Evolutionary conservation across 2,888 invertebrate genomes (phyloP).

Genomic region (Prenolepis imparis): DNA sequence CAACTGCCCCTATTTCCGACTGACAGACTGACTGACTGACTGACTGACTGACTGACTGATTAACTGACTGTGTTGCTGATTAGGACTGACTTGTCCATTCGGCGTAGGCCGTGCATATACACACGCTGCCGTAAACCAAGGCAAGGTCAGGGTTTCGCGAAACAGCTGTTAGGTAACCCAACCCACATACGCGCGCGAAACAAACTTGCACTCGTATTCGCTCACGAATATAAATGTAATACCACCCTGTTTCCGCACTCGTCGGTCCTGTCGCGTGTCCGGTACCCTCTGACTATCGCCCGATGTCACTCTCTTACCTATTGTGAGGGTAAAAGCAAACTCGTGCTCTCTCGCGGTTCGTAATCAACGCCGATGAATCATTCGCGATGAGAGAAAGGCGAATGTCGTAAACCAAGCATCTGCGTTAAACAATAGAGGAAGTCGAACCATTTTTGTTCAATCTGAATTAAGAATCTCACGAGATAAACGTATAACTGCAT

Average conservation of each 20-base stretch:
- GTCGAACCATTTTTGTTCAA: neutral
- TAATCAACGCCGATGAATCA: conserved; percentile 45
- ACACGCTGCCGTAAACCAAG: conserved; percentile 65
- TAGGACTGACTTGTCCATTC: conserved; percentile 70
- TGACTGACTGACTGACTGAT: conserved; percentile 61
- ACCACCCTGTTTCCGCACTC: conserved; percentile 50
- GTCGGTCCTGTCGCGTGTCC: conserved; percentile 53
- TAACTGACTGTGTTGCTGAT: conserved; percentile 58
- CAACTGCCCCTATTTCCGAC: conserved; percentile 53
- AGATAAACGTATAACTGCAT: neutral
- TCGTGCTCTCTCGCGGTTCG: conserved; percentile 10
- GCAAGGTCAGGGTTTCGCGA: conserved; percentile 83
- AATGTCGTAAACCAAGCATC: conserved; percentile 45
- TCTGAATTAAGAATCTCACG: neutral
- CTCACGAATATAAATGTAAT: conserved; percentile 67
- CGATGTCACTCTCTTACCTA: conserved; percentile 47
- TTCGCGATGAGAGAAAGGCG: conserved; percentile 47
- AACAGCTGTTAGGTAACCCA: conserved; percentile 81
- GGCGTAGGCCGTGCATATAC: conserved; percentile 74
- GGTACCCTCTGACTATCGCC: conserved; percentile 48
- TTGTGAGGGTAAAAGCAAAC: conserved; percentile 31
- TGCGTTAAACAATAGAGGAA: conserved; percentile 27
- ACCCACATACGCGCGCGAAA: conserved; percentile 71
- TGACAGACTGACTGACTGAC: conserved; percentile 24
- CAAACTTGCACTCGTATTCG: conserved; percentile 58